These are phyloP conservation scores for Oryzaephilus surinamensis DNA, from an alignment of 1,140 invertebrate genomes.

Conservation along the genomic window DNA sequence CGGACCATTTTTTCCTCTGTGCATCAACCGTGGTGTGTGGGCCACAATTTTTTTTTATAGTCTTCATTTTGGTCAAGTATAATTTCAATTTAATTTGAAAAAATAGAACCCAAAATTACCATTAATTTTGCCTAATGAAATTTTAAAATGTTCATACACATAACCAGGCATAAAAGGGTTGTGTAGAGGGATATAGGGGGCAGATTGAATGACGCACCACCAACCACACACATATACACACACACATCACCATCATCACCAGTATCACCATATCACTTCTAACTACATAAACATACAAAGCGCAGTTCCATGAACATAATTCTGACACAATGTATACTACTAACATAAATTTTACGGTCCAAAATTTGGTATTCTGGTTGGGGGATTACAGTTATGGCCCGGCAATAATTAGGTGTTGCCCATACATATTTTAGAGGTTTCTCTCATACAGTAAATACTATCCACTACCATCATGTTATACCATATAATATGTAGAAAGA, in stretches of 20 bases:
- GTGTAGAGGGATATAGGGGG: not conserved
- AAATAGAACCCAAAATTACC: too few relatives aligned
- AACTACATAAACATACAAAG: conserved; percentile 9
- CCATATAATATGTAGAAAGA: too few relatives aligned
- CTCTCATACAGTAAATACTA: conserved; percentile 9
- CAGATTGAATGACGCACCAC: too few relatives aligned
- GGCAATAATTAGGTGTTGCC: conserved; percentile 20
- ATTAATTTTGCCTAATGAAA: conserved; percentile 13
- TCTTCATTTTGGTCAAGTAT: too few relatives aligned
- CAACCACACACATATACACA: not conserved
- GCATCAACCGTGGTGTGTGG: too few relatives aligned
- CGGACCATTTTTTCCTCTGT: too few relatives aligned
- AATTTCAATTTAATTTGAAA: too few relatives aligned
- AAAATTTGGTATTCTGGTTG: conserved; percentile 20
- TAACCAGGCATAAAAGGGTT: not conserved
- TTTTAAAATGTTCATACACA: conserved; percentile 7
- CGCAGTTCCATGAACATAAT: conserved; percentile 4
- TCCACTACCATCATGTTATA: too few relatives aligned
- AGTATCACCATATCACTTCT: conserved; percentile 8
- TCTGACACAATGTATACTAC: conserved; percentile 7
- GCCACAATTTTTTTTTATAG: too few relatives aligned
- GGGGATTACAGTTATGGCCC: conserved; percentile 17
- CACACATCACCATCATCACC: too few relatives aligned
- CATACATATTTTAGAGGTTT: conserved; percentile 17
- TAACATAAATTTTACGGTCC: conserved; percentile 16